Percentiles rank a stretch among this genome's conserved stretches.
Evolutionary conservation across 2,888 invertebrate species (phyloP).

Genomic region (Corbicula japonica): DNA sequence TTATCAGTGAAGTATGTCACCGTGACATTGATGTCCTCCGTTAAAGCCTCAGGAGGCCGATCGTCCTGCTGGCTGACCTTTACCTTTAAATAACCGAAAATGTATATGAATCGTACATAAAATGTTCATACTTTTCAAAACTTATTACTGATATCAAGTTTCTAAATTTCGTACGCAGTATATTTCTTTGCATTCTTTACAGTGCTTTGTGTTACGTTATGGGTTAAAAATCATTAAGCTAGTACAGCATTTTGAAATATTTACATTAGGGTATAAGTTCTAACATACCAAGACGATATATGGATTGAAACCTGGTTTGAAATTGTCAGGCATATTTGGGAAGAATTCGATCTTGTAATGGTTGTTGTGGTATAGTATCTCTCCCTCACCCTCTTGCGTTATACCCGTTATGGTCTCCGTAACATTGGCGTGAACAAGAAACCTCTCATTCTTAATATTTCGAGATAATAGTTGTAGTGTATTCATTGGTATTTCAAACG

Average conservation of each 20-base stretch:
- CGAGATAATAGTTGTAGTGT: conserved; percentile 50
- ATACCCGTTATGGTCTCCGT: conserved; percentile 95
- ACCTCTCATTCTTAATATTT: conserved; percentile 45
- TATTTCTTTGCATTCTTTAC: too few species aligned
- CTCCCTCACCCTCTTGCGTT: conserved; percentile 92
- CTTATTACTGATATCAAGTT: too few species aligned
- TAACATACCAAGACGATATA: conserved; percentile 46
- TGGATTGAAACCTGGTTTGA: conserved; percentile 62
- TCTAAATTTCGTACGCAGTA: too few species aligned
- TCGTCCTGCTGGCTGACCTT: conserved; percentile 71
- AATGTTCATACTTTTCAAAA: too few species aligned
- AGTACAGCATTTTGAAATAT: too few species aligned
- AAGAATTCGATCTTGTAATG: conserved; percentile 88
- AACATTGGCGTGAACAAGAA: conserved; percentile 90
- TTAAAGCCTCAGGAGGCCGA: conserved; percentile 59
- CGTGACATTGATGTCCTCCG: conserved; percentile 40
- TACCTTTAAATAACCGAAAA: too few species aligned
- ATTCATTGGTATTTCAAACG: conserved; percentile 50
- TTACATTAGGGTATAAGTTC: too few species aligned
- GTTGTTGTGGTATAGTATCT: conserved; percentile 92
- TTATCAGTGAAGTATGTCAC: conserved; percentile 67
- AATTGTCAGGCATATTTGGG: conserved; percentile 65
- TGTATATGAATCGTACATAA: too few species aligned
- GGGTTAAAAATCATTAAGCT: too few species aligned
- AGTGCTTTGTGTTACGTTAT: too few species aligned